Base-by-base conservation (phyloP, 2,888 invertebrate genomes). In the Scaptomyza parva region DNA sequence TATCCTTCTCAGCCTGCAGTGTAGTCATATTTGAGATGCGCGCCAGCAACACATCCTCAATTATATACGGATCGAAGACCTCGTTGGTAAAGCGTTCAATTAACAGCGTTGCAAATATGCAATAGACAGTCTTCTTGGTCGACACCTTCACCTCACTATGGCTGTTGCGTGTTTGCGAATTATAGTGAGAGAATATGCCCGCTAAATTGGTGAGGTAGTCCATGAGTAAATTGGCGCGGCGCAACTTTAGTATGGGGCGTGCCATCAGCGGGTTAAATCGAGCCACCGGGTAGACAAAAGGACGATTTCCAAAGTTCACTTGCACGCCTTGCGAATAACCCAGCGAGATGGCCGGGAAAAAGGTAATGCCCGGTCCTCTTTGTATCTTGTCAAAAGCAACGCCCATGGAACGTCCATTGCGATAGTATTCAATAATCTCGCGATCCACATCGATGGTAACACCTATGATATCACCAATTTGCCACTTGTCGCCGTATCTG, bases 381-480 rank as follows among this genome's bases (percentile, higher is more conserved):
- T 94, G 92, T 48, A 97, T 93, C 61, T 94, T 93, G 40, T 93
- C 93, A 84, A 96, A 97, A 0, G 97, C 96, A 50, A 93, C 90
- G 0, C 96, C 96, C 90, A 97, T 91, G 0, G 94, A 93, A n/a
- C 93, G 92, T 0, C 97, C 97, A 91, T 97, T 97, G 76, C 96
- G 95, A 91, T 67, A 90, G 71, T 90, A 96, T 85, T 95, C 94
- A 64, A 96, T 92, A 1, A 92, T 93, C 8, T 95, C 95, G 20
- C 92, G 93, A 71, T 96, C 96, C 89, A 96, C 91, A 89, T 97
- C 96, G 24, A 97, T 92, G 60, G 95, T 94, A 77, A 95, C 93
- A 0, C 95, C 95, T 59, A 97, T 96, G 51, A 96, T 94, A 91
- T 97, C 97, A 17, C 96, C 97, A n/a, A 95, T 94, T 72, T 95